Conservation (phyloP, 2,113 vertebrate genomes). For the Corythornis vintsioides region DNA sequence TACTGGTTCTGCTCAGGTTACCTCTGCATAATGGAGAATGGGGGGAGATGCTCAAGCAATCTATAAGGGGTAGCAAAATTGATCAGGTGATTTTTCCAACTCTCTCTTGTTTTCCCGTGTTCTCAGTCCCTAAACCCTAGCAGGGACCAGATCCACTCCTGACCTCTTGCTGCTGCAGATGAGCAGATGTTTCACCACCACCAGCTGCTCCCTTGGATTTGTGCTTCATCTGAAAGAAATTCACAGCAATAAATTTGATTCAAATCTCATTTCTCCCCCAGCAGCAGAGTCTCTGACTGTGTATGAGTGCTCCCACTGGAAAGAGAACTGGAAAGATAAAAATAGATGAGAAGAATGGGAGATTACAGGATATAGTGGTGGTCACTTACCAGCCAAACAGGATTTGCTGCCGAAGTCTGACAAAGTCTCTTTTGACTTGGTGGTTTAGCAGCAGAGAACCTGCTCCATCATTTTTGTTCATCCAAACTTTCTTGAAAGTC, state of each 20-base stretch:
- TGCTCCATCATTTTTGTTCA: neutral
- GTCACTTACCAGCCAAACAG: neutral
- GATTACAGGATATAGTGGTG: conserved; percentile 13
- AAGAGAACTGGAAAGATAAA: conserved; percentile 10
- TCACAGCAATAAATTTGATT: neutral
- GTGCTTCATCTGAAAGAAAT: neutral
- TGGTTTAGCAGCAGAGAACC: neutral
- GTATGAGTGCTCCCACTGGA: neutral
- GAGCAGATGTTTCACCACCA: neutral
- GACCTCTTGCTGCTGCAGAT: neutral
- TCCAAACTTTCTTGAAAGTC: neutral
- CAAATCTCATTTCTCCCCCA: neutral
- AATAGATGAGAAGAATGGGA: conserved; percentile 2
- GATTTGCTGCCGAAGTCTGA: neutral
- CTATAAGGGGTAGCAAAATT: neutral
- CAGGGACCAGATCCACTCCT: neutral
- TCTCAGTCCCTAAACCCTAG: neutral
- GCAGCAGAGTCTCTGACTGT: neutral
- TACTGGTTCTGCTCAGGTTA: neutral
- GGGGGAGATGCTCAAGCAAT: neutral
- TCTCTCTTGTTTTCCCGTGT: neutral
- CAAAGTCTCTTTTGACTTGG: neutral
- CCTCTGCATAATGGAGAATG: neutral
- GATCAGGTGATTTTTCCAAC: neutral
- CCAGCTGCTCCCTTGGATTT: neutral